Percentiles rank a stretch among this genome's conserved stretches.
phyloP scores from a whole-genome alignment of 2,113 vertebrate genomes.

The Gopherus flavomarginatus region DNA sequence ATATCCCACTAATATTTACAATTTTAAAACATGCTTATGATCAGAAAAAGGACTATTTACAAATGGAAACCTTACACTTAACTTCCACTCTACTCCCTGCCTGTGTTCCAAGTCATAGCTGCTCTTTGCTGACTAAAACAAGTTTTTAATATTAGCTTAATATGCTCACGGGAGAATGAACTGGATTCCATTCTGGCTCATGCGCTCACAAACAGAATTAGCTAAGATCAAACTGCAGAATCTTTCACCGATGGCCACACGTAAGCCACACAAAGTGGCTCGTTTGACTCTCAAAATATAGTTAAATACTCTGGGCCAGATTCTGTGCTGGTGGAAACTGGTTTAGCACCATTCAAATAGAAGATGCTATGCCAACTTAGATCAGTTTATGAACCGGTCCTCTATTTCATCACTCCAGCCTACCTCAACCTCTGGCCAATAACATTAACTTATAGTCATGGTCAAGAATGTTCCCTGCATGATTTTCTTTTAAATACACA shows the following conservation, averaged over 20 bases:
- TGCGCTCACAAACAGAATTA: not conserved
- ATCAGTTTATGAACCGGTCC: not conserved
- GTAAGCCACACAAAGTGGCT: not conserved
- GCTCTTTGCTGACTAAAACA: not conserved
- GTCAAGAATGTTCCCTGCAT: not conserved
- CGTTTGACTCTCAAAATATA: not conserved
- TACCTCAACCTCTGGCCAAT: not conserved
- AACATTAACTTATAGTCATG: not conserved
- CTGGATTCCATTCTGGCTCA: not conserved
- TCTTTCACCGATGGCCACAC: not conserved
- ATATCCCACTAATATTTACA: not conserved
- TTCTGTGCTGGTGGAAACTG: not conserved
- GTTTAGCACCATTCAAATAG: not conserved
- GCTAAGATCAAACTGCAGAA: not conserved
- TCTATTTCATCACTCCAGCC: not conserved
- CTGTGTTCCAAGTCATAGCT: not conserved
- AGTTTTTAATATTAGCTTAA: not conserved
- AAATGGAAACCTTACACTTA: not conserved
- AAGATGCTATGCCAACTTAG: not conserved
- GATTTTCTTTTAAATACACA: not conserved
- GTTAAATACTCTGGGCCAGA: not conserved
- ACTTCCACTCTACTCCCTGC: not conserved
- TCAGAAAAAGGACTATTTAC: not conserved
- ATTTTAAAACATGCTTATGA: not conserved
- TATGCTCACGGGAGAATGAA: not conserved